Conservation (phyloP, 2,888 invertebrate genomes). For the Papilio gigon region DNA sequence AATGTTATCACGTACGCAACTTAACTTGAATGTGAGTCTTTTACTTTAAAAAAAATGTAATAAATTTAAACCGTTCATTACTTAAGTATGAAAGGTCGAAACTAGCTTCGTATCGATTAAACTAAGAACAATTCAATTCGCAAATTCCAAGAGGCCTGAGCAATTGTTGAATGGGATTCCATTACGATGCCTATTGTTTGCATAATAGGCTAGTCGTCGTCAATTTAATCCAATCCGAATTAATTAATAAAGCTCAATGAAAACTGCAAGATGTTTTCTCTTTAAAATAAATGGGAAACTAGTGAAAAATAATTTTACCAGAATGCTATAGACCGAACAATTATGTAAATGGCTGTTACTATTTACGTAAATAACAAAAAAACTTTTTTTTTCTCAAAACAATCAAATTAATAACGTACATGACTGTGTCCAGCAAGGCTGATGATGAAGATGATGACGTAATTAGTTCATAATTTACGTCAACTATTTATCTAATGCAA, state of each 20-base stretch:
- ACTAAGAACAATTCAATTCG: conserved; percentile 17
- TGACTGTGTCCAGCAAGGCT: too few relatives aligned
- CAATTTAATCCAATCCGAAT: conserved; percentile 71
- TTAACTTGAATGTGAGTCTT: too few relatives aligned
- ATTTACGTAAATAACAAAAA: too few relatives aligned
- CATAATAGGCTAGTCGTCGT: conserved; percentile 58
- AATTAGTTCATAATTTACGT: too few relatives aligned
- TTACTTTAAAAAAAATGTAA: neutral
- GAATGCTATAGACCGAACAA: too few relatives aligned
- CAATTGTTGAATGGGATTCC: conserved; percentile 31
- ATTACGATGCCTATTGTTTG: conserved; percentile 50
- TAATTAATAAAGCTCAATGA: conserved; percentile 62
- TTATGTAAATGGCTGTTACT: neutral
- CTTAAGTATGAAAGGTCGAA: neutral
- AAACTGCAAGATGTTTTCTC: neutral
- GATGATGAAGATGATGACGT: too few relatives aligned
- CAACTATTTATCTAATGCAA: too few relatives aligned
- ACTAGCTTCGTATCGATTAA: neutral
- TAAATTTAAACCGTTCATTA: neutral
- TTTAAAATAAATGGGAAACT: neutral
- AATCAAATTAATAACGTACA: too few relatives aligned
- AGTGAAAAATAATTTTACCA: neutral
- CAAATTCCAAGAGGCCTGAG: neutral
- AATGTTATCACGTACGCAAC: too few relatives aligned
- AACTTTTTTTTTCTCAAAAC: too few relatives aligned